Base-by-base conservation (phyloP, 2,113 vertebrate species). In the Centropus unirufus region DNA sequence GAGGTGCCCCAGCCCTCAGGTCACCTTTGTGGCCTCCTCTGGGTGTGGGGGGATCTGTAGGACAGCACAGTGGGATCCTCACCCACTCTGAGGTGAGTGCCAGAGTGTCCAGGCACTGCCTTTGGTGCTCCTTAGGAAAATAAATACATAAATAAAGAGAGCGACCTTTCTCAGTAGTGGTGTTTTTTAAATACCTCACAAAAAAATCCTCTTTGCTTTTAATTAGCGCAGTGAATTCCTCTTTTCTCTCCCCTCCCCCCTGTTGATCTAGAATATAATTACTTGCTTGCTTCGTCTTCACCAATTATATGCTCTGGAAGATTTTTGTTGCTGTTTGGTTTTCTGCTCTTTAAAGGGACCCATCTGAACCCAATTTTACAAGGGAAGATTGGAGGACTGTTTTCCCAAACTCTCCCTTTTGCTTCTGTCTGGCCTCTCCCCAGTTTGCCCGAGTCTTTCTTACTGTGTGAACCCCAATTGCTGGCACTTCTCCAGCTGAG, bases 401-500 rank as follows among this genome's bases (percentile, higher is more conserved):
- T 92, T 83, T 87, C 39, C 61, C 81, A 67, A 6, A 49, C 49
- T 79, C 34, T 87, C 32, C 69, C 14, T 86, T 90, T 89, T 84
- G 32, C 42, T 92, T 75, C 1, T 89, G 26, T 82, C 82, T 76
- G 51, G 42, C 24, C 61, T 95, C 29, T 87, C 16, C 74, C 29
- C 17, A n/a, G 46, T 86, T 90, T 85, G 67, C 70, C 59, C 34
- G 6, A 82, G n/a, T 80, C 62, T 78, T 8, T 75, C 81, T 86
- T 67, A 74, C 67, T 88, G 46, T 46, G 79, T 70, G 87, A 62
- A 80, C 76, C 22, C 27, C 30, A 80, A 27, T 27, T 64, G 46
- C 51, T 91, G 93, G 84, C 84, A 49, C n/a, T 89, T 90, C 11
- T 86, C n/a, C 79, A 69, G 63, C 82, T 86, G 72, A 93, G 72